Evolutionary conservation across 2,888 invertebrate species (phyloP).

Genomic region (Xiphydria camelus): DNA sequence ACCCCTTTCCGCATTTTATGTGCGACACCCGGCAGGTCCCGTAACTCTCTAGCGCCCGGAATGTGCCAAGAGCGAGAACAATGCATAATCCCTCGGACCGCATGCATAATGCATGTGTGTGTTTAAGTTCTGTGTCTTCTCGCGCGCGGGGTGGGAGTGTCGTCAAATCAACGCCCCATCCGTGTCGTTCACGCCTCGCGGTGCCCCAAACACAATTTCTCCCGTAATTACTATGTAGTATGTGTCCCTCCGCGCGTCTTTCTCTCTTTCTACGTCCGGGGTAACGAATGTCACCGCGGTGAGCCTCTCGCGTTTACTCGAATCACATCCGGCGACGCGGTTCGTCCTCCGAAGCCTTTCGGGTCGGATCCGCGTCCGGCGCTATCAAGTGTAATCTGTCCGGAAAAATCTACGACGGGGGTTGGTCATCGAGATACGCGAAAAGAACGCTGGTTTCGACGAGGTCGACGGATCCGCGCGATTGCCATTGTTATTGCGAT

Average conservation of each 20-base stretch:
- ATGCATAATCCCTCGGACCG: constrained; percentile 34
- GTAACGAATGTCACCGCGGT: constrained; percentile 8
- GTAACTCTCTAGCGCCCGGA: background rate
- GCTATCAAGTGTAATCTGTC: background rate
- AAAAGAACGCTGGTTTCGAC: too few species aligned
- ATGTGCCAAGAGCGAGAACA: constrained; percentile 24
- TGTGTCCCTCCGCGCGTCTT: constrained; percentile 6
- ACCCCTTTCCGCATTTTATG: too few species aligned
- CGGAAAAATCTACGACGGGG: too few species aligned
- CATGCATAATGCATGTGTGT: constrained; percentile 46
- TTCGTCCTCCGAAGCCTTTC: background rate
- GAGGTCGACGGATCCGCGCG: too few species aligned
- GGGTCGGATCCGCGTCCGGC: background rate
- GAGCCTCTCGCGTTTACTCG: constrained; percentile 1
- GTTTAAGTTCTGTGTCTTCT: constrained; percentile 33
- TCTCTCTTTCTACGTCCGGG: background rate
- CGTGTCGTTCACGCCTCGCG: constrained; percentile 45
- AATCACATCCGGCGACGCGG: constrained; percentile 10
- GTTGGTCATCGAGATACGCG: too few species aligned
- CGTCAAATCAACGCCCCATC: constrained; percentile 49
- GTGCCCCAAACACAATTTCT: constrained; percentile 16
- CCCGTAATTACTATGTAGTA: constrained; percentile 18
- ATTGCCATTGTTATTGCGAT: too few species aligned
- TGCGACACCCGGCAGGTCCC: background rate
- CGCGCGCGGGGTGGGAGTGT: constrained; percentile 42